Evolutionary conservation across 2,113 vertebrate genomes (phyloP).

Genomic region (Tonatia bakeri): DNA sequence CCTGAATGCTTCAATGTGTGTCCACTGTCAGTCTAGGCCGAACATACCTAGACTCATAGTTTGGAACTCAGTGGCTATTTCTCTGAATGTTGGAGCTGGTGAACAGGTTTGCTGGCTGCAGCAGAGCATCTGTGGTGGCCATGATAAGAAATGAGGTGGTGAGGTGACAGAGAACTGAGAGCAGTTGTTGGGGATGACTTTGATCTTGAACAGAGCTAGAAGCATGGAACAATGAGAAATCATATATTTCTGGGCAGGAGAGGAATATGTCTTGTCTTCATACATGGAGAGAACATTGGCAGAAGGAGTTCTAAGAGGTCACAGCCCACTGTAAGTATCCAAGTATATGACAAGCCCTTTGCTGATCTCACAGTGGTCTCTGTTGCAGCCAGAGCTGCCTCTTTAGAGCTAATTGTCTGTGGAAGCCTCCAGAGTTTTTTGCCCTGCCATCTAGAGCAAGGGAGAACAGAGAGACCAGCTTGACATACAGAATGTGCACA

Average conservation of each 20-base stretch:
- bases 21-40: neutral
- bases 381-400: neutral
- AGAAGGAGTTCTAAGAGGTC: neutral
- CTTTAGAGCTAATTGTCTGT: neutral
- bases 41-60: neutral
- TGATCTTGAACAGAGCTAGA: neutral
- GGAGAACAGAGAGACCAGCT: neutral
- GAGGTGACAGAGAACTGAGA: neutral
- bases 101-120: neutral
- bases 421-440: neutral
- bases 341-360: neutral
- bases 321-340: neutral
- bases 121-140: neutral
- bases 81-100: neutral
- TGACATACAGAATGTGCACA: neutral
- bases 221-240: neutral
- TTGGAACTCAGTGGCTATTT: neutral
- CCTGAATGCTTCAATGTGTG: neutral
- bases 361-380: neutral
- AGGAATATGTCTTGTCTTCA: neutral
- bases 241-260: neutral
- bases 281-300: neutral
- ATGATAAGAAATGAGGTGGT: neutral
- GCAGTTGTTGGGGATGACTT: neutral
- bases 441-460: neutral